Conservation (phyloP, 37 sponge, comb jelly and placozoan species). For the Eunapius fragilis region DNA sequence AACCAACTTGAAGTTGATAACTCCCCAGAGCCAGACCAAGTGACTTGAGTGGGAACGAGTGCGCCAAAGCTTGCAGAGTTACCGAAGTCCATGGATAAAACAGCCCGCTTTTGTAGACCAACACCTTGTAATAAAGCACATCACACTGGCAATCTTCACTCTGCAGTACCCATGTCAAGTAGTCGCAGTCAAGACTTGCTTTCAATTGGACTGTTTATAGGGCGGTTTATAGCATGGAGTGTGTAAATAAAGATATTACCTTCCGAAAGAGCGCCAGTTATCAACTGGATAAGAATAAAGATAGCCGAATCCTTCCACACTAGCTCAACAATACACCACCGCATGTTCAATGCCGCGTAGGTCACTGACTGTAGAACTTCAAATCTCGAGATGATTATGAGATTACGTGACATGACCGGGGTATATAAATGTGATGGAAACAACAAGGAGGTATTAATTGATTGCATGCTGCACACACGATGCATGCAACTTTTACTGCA, state of each 20-base stretch:
- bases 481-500: neutral
- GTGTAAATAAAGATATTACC: neutral
- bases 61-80: neutral
- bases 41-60: neutral
- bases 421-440: neutral
- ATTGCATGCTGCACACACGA: no score
- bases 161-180: neutral
- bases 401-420: no score
- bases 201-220: neutral
- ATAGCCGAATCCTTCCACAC: neutral
- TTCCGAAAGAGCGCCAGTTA: neutral
- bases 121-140: neutral
- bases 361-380: no score
- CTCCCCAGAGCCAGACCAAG: neutral
- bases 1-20: neutral
- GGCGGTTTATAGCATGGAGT: neutral
- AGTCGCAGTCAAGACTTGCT: neutral
- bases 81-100: neutral
- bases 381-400: neutral
- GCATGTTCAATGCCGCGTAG: neutral
- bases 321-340: neutral
- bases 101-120: neutral
- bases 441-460: neutral
- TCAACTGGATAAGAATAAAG: neutral
- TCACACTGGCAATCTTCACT: neutral